Evolutionary conservation across 1,140 invertebrate species (phyloP).

Genomic region (Temnothorax nylanderi): DNA sequence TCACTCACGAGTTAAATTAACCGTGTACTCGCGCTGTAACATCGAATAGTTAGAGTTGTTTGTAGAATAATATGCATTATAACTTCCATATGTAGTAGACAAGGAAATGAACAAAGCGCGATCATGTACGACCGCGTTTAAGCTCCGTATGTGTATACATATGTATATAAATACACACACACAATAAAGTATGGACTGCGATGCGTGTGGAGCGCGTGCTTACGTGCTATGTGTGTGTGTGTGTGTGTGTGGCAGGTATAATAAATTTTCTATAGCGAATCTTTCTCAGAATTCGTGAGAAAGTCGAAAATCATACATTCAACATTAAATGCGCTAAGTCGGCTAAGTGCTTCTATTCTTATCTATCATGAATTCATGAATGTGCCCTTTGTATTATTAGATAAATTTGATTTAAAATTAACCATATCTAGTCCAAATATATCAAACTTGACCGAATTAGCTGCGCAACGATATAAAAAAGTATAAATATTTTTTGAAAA

Average conservation of each 20-base stretch:
- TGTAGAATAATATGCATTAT: slow-evolving; percentile 24
- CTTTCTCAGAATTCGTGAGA: neutral
- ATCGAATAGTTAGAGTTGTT: neutral
- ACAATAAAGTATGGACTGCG: neutral
- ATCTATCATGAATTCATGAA: no score
- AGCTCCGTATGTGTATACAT: neutral
- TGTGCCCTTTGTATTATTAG: neutral
- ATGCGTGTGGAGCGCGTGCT: neutral
- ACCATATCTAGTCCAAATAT: no score
- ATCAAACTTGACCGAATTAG: neutral
- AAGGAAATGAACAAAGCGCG: slow-evolving; percentile 1
- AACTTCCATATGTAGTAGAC: neutral
- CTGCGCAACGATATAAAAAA: neutral
- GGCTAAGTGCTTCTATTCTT: neutral
- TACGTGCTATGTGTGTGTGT: no score
- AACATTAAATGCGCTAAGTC: neutral
- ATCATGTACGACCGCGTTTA: neutral
- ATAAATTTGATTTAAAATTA: neutral
- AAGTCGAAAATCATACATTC: neutral
- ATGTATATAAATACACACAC: neutral
- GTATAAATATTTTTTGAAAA: neutral
- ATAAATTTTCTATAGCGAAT: slow-evolving; percentile 4
- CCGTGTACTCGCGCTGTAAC: no score
- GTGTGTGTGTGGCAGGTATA: neutral
- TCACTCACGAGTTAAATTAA: neutral